A percentile compares a stretch with the other conserved stretches of the same genome.
Conservation (phyloP, 2,888 invertebrate species). For the Elmis aenea region DNA sequence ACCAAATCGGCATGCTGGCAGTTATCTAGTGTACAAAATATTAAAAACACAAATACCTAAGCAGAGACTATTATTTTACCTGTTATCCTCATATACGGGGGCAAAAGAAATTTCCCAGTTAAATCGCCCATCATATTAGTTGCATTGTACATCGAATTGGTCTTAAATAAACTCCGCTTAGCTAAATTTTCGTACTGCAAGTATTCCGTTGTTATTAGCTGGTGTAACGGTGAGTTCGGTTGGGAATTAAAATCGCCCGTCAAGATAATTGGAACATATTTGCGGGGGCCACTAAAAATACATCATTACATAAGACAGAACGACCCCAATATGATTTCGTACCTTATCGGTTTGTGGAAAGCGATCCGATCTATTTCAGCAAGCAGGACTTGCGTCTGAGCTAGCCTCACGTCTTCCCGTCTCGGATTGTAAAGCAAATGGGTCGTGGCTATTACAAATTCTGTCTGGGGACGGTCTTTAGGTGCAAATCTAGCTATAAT, state of each 20-base stretch:
- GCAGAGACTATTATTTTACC: constrained; percentile 29
- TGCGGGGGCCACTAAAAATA: constrained; percentile 24
- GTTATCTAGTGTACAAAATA: constrained; percentile 30
- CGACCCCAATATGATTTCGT: no score
- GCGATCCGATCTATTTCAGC: constrained; percentile 80
- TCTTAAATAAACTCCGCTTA: constrained; percentile 30
- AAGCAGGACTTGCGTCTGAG: constrained; percentile 78
- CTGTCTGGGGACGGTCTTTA: constrained; percentile 46
- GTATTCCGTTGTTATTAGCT: constrained; percentile 61
- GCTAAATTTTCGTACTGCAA: constrained; percentile 47
- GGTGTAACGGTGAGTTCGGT: constrained; percentile 67
- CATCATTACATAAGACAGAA: no score
- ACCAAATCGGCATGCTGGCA: constrained; percentile 39
- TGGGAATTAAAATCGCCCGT: constrained; percentile 91
- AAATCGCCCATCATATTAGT: constrained; percentile 7
- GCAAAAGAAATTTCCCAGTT: constrained; percentile 35
- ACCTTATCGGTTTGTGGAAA: no score
- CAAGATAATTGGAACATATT: constrained; percentile 73
- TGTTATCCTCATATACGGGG: constrained; percentile 48
- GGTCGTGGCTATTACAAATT: constrained; percentile 83
- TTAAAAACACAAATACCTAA: constrained; percentile 1
- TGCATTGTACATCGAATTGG: constrained; percentile 20
- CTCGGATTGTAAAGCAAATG: constrained; percentile 91
- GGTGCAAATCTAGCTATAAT: constrained; percentile 70
- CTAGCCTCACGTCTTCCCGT: constrained; percentile 83